These are phyloP conservation scores for Cephonodes hylas DNA, from an alignment of 2,888 invertebrate species.

Conservation along the genomic window DNA sequence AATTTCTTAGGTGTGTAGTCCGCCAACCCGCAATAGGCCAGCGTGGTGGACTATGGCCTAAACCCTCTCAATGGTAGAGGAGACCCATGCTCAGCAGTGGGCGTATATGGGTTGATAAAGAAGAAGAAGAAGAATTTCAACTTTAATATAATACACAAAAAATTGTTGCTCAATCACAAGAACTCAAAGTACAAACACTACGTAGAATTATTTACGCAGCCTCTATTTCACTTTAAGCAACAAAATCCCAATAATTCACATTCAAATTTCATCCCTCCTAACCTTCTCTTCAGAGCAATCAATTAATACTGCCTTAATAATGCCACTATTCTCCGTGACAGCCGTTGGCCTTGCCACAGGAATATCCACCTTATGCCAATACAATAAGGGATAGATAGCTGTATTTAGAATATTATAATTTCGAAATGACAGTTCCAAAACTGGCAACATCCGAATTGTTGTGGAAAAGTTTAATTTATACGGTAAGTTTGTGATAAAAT, in stretches of 20 bases:
- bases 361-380: conserved; percentile 30
- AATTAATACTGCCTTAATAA: conserved; percentile 40
- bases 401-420: conserved; percentile 42
- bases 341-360: not conserved
- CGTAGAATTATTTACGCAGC: too few species aligned
- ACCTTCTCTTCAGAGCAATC: conserved; percentile 38
- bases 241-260: conserved; percentile 11
- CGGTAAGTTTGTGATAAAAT: conserved; percentile 56
- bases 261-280: conserved; percentile 20
- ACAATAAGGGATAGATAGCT: conserved; percentile 39
- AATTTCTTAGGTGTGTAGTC: too few species aligned
- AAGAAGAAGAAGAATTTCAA: too few species aligned
- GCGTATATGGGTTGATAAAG: too few species aligned
- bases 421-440: conserved; percentile 56
- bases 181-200: too few species aligned
- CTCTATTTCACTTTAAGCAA: not conserved
- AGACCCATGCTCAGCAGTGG: too few species aligned
- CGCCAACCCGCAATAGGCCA: too few species aligned
- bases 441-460: conserved; percentile 59
- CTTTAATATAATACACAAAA: too few species aligned
- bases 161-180: too few species aligned
- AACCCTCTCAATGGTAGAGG: too few species aligned
- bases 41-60: too few species aligned
- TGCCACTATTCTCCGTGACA: conserved; percentile 24
- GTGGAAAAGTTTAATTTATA: conserved; percentile 62